A percentile compares a stretch with the other conserved stretches of the same genome.
Conservation (phyloP, 2,113 vertebrate species). For the pig (Sus scrofa) region T2T-Sscrofa CM000813.6:3223501-3224000, state of each 20-base stretch:
- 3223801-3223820: fast-evolving
- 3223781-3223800: fast-evolving
- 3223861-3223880: neutral
- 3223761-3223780: neutral
- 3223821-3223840: neutral
- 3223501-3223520: neutral
- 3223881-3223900: too few relatives aligned
- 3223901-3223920: fast-evolving
- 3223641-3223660: fast-evolving
- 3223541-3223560: neutral
- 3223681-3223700: fast-evolving
- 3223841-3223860: neutral
- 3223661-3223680: fast-evolving
- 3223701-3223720: fast-evolving
- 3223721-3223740: neutral
- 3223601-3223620: fast-evolving
- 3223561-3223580: fast-evolving
- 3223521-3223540: fast-evolving
- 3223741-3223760: neutral
- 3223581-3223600: neutral
- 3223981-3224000: fast-evolving
- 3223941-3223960: fast-evolving
- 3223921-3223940: fast-evolving
- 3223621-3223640: neutral
- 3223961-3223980: neutral